Evolutionary conservation across 2,888 invertebrate species (phyloP), one percentile per base, ranked within the genome.

Genomic region (Lepidocyrtoides sp.): DNA sequence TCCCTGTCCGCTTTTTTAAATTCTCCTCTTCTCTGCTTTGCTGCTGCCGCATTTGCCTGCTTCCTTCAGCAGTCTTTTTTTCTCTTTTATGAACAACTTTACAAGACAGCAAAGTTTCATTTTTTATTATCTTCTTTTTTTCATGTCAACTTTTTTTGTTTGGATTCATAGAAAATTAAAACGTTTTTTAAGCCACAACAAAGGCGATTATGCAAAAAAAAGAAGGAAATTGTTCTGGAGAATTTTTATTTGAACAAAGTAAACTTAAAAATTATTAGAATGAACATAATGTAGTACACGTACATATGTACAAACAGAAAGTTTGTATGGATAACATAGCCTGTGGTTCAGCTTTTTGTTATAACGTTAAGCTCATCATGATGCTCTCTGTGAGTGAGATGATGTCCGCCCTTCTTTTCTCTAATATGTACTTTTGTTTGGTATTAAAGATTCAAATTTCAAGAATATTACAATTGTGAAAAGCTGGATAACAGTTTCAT

Each of bases 141-240:
- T 92, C 89, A 91, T 92, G 91, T 91, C 90, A 81, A 91, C 92
- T 75, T 93, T 93, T 93, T n/a, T n/a, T n/a, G 93, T 93, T 93
- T 92, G 93, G 93, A 93, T 93, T 93, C 93, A 92, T 92, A 93
- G 93, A 93, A 93, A 93, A 93, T 93, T 93, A 93, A 93, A 93
- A 92, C 91, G 90, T 72, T 91, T 93, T 85, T 92, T 92, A 92
- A 93, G 93, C 93, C 93, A 93, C 93, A 93, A 93, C 93, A 93
- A 93, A 93, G 93, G 92, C 92, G 93, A 93, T 93, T 93, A 93
- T 91, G 90, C 89, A 89, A 86, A 91, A 85, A 84, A 87, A 85
- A 91, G 79, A 85, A 89, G 92, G 92, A 92, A 92, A 92, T 92
- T 92, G 92, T 87, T 91, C 87, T 83, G 88, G 81, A 93, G 92